These are phyloP conservation scores for Metellina segmentata DNA, from an alignment of 2,888 invertebrate species.

Conservation along the genomic window DNA sequence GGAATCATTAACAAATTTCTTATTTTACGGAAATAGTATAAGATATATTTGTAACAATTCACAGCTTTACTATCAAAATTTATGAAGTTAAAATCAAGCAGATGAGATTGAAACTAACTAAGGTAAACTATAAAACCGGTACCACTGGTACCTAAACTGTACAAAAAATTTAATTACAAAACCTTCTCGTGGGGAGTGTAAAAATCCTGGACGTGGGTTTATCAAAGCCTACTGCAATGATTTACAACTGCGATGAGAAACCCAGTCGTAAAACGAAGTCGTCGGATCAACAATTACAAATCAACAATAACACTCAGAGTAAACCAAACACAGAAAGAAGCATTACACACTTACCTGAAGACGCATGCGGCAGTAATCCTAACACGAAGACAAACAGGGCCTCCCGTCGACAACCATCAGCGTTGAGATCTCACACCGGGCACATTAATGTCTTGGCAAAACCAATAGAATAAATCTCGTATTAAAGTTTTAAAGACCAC, in stretches of 20 bases:
- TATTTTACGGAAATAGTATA: no score
- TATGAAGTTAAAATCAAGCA: no score
- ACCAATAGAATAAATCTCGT: slow-evolving; percentile 63
- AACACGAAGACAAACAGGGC: slow-evolving; percentile 23
- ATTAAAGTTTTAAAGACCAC: slow-evolving; percentile 66
- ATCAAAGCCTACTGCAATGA: neutral
- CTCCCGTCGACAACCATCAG: slow-evolving; percentile 42
- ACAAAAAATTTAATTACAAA: no score
- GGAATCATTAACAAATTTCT: no score
- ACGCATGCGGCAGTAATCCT: neutral
- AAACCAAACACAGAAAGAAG: neutral
- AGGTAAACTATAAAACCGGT: no score
- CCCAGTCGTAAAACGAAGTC: neutral
- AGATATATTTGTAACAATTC: no score
- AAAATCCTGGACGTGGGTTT: no score
- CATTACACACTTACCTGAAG: slow-evolving; percentile 10
- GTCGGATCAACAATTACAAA: neutral
- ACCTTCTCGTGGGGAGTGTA: no score
- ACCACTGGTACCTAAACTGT: no score
- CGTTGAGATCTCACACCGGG: neutral
- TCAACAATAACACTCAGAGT: neutral
- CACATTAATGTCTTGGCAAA: slow-evolving; percentile 43
- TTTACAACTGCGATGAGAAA: neutral
- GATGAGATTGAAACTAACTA: no score
- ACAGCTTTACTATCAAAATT: no score